Conservation (phyloP, 2,797 vertebrate genomes). For the Acipenser transmontanus region DNA sequence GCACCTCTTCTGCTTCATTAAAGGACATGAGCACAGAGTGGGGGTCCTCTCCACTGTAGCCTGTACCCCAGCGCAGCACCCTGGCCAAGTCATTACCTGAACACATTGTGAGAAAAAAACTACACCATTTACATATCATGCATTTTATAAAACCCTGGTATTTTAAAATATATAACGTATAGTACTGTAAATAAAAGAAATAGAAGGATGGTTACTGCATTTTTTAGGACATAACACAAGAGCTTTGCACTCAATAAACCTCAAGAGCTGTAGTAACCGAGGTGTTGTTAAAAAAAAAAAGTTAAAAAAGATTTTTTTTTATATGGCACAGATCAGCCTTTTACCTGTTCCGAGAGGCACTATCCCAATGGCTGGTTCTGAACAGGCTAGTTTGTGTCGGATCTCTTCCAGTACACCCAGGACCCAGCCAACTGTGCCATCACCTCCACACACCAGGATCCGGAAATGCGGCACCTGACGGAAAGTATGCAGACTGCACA, state of each 20-base stretch:
- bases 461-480: conserved; percentile 74
- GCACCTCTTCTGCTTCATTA: conserved; percentile 83
- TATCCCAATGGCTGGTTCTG: conserved; percentile 84
- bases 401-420: conserved; percentile 81
- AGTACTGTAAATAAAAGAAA: too few species aligned
- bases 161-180: too few species aligned
- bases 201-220: too few species aligned
- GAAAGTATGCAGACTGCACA: conserved; percentile 76
- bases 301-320: too few species aligned
- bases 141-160: too few species aligned
- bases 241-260: too few species aligned
- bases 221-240: too few species aligned
- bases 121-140: too few species aligned
- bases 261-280: too few species aligned
- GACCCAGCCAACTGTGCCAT: conserved; percentile 92
- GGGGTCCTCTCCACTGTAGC: conserved; percentile 85
- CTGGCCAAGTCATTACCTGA: conserved; percentile 88
- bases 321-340: too few species aligned
- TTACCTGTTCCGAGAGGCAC: conserved; percentile 87
- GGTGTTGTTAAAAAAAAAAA: too few species aligned
- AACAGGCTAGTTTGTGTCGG: conserved; percentile 74
- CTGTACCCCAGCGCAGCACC: conserved; percentile 85
- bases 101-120: too few species aligned
- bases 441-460: conserved; percentile 88
- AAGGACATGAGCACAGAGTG: conserved; percentile 72